Evolutionary conservation across 2,888 invertebrate genomes (phyloP), one percentile per base, ranked within the genome.

Genomic region (Abrostola tripartita): DNA sequence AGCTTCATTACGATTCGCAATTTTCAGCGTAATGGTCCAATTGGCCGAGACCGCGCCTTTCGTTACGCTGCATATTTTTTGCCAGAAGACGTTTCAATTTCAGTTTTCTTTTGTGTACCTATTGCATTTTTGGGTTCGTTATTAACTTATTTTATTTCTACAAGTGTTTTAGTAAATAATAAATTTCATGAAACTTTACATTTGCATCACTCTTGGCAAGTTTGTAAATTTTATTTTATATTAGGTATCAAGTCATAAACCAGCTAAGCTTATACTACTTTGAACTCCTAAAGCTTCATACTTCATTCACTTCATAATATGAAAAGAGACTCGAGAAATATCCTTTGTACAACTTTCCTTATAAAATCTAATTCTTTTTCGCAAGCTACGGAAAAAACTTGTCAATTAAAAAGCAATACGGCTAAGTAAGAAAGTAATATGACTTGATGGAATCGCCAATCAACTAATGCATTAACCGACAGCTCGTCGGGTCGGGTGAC

Each of bases 381-480:
- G 61, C 60, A 60, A 42, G 37, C 37, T 41, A 41, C 37, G 38
- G 65, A 54, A 64, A 68, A 71, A 66, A 65, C 47, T 37, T 52
- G 41, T 59, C 74, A 77, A 76, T 79, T 79, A 77, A 75, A 79
- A 75, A 68, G 68, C 61, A 78, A 76, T 78, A 68, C 53, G 35
- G 55, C 68, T 69, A 69, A 78, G 78, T 78, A 67, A 74, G 59
- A 66, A 63, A 68, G 63, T 69, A 79, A 79, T 76, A 74, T 63
- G 38, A 67, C 61, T 64, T 70, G 76, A 76, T 70, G 69, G 74
- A 52, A 62, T 44, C 56, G 63, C 74, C 76, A 79, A 79, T 79
- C 79, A 78, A 74, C 79, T 79, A 79, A 79, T 79, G 79, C 63
- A 57, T 71, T 75, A 54, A 73, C 73, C 62, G 56, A 75, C 78